Conservation (phyloP, 2,888 invertebrate species). For the Copidosoma aretas region DNA sequence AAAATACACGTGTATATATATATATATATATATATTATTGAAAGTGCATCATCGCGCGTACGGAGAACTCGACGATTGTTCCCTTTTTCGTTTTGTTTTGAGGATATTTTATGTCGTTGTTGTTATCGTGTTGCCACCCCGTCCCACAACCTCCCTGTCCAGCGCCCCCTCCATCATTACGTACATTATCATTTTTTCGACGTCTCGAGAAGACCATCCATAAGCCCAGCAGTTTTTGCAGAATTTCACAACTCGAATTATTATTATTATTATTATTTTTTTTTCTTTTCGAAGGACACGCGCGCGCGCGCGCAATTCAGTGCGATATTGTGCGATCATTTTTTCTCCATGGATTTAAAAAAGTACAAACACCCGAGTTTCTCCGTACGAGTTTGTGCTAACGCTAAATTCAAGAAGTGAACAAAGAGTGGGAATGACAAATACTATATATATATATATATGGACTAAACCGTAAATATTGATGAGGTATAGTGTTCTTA, state of each 20-base stretch:
- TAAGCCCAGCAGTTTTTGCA: no score
- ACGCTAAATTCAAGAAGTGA: neutral
- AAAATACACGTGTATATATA: no score
- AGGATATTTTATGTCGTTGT: slow-evolving; percentile 32
- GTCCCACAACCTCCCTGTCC: no score
- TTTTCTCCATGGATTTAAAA: neutral
- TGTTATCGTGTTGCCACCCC: neutral
- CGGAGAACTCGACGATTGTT: slow-evolving; percentile 24
- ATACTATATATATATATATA: no score
- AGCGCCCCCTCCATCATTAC: no score
- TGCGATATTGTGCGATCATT: neutral
- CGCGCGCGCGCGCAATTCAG: no score
- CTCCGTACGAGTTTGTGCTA: slow-evolving; percentile 8
- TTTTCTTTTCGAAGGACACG: no score
- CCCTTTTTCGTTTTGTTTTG: slow-evolving; percentile 22
- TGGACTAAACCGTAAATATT: slow-evolving; percentile 1
- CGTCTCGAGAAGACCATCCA: no score
- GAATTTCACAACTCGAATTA: no score
- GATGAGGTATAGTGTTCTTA: neutral
- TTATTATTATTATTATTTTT: no score
- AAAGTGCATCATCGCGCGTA: no score
- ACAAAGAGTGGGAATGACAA: slow-evolving; percentile 9
- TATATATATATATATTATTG: neutral
- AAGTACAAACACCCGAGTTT: slow-evolving; percentile 19
- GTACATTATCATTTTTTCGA: no score